These are phyloP conservation scores for Callospermophilus lateralis DNA, from an alignment of 2,113 vertebrate genomes.

Conservation along the genomic window DNA sequence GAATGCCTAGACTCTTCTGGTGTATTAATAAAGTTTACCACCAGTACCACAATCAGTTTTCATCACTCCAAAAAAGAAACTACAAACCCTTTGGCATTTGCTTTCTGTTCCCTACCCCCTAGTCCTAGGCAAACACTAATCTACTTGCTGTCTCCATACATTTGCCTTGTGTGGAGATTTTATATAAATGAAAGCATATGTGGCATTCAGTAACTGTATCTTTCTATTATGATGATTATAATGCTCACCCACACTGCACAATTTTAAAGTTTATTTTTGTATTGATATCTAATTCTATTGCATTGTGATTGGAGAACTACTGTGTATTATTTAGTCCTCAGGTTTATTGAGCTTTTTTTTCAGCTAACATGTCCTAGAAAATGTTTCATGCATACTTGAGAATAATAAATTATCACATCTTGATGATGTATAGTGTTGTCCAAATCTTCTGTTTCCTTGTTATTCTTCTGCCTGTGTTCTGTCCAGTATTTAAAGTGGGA, in stretches of 20 bases:
- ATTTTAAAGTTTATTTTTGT: not conserved
- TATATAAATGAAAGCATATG: not conserved
- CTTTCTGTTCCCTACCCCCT: rapidly evolving
- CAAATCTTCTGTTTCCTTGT: not conserved
- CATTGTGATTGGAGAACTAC: not conserved
- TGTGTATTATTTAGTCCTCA: not conserved
- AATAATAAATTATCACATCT: not conserved
- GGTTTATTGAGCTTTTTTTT: not conserved
- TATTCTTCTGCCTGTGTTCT: not conserved
- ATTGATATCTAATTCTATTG: not conserved
- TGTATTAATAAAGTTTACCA: not conserved
- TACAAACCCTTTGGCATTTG: not conserved
- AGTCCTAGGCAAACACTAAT: not conserved
- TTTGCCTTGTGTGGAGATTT: not conserved
- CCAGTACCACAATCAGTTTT: not conserved
- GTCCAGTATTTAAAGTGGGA: not conserved
- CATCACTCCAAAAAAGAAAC: not conserved
- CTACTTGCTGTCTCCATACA: not conserved
- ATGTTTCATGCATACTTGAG: not conserved
- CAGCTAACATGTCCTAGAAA: not conserved
- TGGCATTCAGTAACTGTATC: not conserved
- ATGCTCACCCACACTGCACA: not conserved
- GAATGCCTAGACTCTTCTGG: not conserved
- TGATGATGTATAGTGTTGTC: not conserved
- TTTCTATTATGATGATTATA: not conserved